phyloP scores from a whole-genome alignment of 2,888 invertebrate genomes.

The Agrilus mali region DNA sequence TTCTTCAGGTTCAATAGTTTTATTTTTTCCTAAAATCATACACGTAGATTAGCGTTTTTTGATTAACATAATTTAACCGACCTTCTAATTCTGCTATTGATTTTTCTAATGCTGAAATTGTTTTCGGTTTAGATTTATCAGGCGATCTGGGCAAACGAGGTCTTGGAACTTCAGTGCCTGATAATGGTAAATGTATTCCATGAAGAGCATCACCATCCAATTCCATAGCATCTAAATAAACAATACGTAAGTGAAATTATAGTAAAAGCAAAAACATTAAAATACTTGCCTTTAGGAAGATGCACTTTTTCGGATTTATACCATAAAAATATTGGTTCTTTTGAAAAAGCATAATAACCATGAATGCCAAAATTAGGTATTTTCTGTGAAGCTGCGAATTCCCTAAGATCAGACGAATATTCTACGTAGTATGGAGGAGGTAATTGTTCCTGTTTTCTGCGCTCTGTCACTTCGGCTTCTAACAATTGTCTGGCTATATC shows the following conservation, averaged over 20 bases:
- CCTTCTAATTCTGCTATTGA: neutral
- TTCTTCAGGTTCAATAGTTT: constrained; percentile 3
- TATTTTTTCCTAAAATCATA: neutral
- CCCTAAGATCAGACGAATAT: constrained; percentile 31
- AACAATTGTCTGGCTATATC: constrained; percentile 28
- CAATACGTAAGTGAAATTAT: neutral
- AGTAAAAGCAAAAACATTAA: neutral
- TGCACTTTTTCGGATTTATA: constrained; percentile 25
- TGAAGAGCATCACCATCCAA: no score
- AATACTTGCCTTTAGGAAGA: constrained; percentile 23
- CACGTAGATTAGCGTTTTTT: neutral
- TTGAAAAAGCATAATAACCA: constrained; percentile 38
- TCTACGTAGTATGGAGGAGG: constrained; percentile 27
- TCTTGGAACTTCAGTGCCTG: no score
- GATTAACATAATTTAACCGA: neutral
- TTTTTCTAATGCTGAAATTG: neutral
- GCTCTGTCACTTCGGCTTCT: constrained; percentile 21
- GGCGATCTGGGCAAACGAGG: no score
- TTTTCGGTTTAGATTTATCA: no score
- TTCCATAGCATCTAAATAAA: neutral
- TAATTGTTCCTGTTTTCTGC: constrained; percentile 19
- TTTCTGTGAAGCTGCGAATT: constrained; percentile 36
- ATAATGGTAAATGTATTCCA: no score
- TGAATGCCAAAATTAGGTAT: constrained; percentile 39
- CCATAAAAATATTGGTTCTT: constrained; percentile 34